Evolutionary conservation across 2,888 invertebrate species (phyloP).

Genomic region (Drosophila longiperda): DNA sequence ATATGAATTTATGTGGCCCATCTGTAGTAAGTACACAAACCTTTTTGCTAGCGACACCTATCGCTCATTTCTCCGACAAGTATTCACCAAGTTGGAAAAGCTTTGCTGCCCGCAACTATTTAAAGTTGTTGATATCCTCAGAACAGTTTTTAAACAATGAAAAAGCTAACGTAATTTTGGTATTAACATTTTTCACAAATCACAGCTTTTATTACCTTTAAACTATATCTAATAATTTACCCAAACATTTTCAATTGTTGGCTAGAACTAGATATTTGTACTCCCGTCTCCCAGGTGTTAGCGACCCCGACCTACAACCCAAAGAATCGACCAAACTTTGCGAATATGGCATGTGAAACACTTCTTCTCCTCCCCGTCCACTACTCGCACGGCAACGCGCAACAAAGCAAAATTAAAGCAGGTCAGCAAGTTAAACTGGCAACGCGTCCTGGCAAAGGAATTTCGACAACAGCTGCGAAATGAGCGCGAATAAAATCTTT

Average conservation of each 20-base stretch:
- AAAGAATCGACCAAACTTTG: constrained; percentile 69
- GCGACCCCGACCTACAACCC: constrained; percentile 58
- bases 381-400: constrained; percentile 55
- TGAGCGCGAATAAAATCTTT: constrained; percentile 89
- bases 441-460: constrained; percentile 35
- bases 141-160: background rate
- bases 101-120: background rate
- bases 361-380: background rate
- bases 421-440: constrained; percentile 65
- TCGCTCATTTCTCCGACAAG: background rate
- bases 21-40: constrained; percentile 18
- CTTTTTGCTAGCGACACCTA: constrained; percentile 35
- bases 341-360: constrained; percentile 27
- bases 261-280: background rate
- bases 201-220: background rate
- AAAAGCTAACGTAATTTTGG: background rate
- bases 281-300: background rate
- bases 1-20: background rate
- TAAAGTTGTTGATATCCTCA: background rate
- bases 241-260: background rate
- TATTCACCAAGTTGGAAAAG: background rate
- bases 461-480: constrained; percentile 73
- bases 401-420: constrained; percentile 73
- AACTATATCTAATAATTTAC: background rate
- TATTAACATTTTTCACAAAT: background rate